Evolutionary conservation across 1,140 invertebrate species (phyloP), one percentile per base, ranked within the genome.

Genomic region (Drosophila melanica): DNA sequence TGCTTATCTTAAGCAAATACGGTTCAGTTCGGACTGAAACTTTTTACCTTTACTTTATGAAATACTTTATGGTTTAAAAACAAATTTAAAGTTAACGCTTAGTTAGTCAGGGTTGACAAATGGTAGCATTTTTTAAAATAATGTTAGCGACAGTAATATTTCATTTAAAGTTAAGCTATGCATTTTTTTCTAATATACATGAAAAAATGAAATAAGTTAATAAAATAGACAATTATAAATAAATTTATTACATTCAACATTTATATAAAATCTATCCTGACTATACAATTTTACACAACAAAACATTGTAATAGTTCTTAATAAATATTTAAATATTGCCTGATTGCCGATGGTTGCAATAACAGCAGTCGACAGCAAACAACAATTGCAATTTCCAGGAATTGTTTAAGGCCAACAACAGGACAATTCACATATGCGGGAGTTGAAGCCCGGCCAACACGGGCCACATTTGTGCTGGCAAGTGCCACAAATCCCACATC

Each of bases 401-500:
- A 75, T 11, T 51, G 33, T 16, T 23, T 47, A 20, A 47, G 55
- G 8, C 4, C 8, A n/a, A 55, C 53, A 41, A n/a, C 23, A 30
- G 12, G 23, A 30, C 47, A 3, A 50, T 50, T 33, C 48, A 50
- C 48, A 10, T 16, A 33, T 33, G 16, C 42, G 14, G 12, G n/a
- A 41, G 39, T 14, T 14, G 5, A 7, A n/a, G 39, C n/a, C 39
- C 39, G 20, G 20, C 20, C 20, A 23, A 23, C 20, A 23, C 20
- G 20, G 20, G 20, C 20, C 4, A 42, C 23, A 11, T 54, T 30
- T 18, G 51, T 23, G 35, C 4, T 35, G 41, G 41, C 84, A 89
- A 77, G 55, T 89, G 79, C 80, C 77, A 50, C 84, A 89, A 89
- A 80, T 89, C 84, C 84, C 84, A 89, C 77, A 84, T 84, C 77